A percentile compares a stretch with the other conserved stretches of the same genome.
Conservation (phyloP, 2,113 vertebrate genomes). For the Lates calcarifer region DNA sequence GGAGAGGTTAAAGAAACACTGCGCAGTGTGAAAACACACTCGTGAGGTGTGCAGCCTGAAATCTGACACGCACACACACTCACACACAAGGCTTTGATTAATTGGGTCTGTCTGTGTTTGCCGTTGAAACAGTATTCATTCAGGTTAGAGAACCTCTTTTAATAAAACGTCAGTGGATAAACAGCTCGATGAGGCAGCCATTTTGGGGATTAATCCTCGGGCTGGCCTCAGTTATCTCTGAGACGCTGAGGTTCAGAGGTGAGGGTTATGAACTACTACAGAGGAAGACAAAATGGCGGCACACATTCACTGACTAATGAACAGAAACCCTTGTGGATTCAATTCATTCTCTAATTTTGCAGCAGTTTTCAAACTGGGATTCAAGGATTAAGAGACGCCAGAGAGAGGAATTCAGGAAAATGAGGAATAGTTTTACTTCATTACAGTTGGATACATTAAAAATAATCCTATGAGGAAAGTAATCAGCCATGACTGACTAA, state of each 20-base stretch:
- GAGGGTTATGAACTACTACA: slow-evolving; percentile 70
- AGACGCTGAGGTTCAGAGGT: slow-evolving; percentile 69
- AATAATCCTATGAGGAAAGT: not conserved
- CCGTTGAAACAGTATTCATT: slow-evolving; percentile 79
- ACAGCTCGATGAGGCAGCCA: slow-evolving; percentile 66
- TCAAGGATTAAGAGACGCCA: slow-evolving; percentile 6
- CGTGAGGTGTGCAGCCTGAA: slow-evolving; percentile 79
- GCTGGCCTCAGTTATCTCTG: slow-evolving; percentile 59
- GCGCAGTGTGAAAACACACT: slow-evolving; percentile 78
- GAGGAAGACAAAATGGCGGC: slow-evolving; percentile 55
- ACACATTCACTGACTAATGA: slow-evolving; percentile 24
- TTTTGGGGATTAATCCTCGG: slow-evolving; percentile 68
- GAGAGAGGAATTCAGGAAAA: not conserved
- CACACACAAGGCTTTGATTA: slow-evolving; percentile 82
- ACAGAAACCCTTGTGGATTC: slow-evolving; percentile 31
- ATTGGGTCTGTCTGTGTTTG: slow-evolving; percentile 74
- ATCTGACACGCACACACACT: slow-evolving; percentile 64
- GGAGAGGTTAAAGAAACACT: slow-evolving; percentile 85
- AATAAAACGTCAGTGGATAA: slow-evolving; percentile 75
- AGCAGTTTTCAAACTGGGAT: slow-evolving; percentile 22
- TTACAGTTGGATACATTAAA: slow-evolving; percentile 10
- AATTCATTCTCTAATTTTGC: not conserved
- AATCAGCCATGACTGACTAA: slow-evolving; percentile 7
- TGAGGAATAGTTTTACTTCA: not conserved
- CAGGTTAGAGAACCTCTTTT: slow-evolving; percentile 63